Base-by-base conservation (phyloP, 2,113 vertebrate species). In the Antechinus stuartii region DNA sequence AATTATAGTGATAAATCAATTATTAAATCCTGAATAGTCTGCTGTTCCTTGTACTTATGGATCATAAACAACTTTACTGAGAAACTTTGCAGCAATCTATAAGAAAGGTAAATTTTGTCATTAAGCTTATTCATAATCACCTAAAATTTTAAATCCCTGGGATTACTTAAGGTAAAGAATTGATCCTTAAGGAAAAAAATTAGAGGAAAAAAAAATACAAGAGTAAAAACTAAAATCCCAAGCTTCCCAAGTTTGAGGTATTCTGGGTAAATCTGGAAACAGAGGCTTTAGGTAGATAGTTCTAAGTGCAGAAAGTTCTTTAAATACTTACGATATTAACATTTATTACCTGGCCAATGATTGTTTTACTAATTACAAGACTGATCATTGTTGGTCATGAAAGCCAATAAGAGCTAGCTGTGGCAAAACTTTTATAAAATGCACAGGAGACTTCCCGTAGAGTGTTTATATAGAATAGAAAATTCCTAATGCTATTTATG, bases 341-440 rank as follows among this genome's bases (percentile, higher is more conserved):
- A 84, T 16, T 49, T 12, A 94, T 91, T 90, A 93, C 49, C 57
- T 92, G 84, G 4, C 49, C 91, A 93, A 49, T 50, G 54, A 10
- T 47, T 94, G 91, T 94, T 84, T 89, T 92, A 35, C 26, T 94
- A 56, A 24, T 93, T 49, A 93, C 49, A 95, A 92, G 93, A 68
- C 14, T 84, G 89, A 47, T 27, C 35, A 23, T 91, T 53, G 46
- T 55, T 93, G 61, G 93, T 89, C 50, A 57, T 47, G 57, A 95
- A 56, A 54, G 53, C 92, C 16, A 90, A 14, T 76, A 91, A 92
- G 42, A 95, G 22, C 94, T 94, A 22, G 52, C 11, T 93, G 2
- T 56, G 92, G 35, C 42, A 93, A 50, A 61, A 30, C 27, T 47
- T 90, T 50, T 52, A 8, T 49, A 25, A 1, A 95, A 55, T 84